Evolutionary conservation across 1,140 invertebrate species (phyloP), one percentile per base, ranked within the genome.

Genomic region (Pomphorhynchus laevis): DNA sequence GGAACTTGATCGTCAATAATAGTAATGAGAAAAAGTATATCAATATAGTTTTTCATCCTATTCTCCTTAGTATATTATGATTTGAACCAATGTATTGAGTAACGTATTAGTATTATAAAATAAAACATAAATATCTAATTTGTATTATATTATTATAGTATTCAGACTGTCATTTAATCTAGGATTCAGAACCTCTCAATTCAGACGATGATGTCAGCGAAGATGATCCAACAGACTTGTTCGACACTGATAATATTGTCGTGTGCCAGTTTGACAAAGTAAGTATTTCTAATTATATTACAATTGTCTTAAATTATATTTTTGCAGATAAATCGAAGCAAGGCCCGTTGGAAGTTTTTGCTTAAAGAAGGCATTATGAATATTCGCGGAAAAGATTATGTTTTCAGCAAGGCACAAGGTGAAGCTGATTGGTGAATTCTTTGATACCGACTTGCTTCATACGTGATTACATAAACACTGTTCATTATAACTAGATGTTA

Each of bases 331-430:
- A 82, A 77, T 44, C 67, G 86, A 53, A 84, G 73, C 52, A 69
- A 84, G 50, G 89, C 86, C 53, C 84, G 84, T 57, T 98, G 86
- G 86, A 95, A 93, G 62, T 93, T 95, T 57, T 77, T 84, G 60
- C 63, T 98, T 39, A 98, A 95, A 64, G 84, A 95, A 63, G 86
- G 86, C 34, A 93, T 98, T 44, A 95, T 95, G 86, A 91, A 89
- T 63, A 66, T 98, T 47, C 70, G 71, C 49, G 82, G 84, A 14
- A 82, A 79, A 60, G 86, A 95, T 61, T 93, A 71, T 64, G 77
- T 95, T 46, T 98, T 98, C 60, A 82, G 91, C 61, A 91, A 82
- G 62, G 79, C 82, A 4, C 79, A 70, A 50, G 89, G 86, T 46
- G 89, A 98, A 65, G 82, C 86, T 22, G 86, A 98, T 54, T 98